Percentiles rank a stretch among this genome's conserved stretches.
phyloP scores from a whole-genome alignment of 2,797 vertebrate species.

The Acipenser ruthenus region DNA sequence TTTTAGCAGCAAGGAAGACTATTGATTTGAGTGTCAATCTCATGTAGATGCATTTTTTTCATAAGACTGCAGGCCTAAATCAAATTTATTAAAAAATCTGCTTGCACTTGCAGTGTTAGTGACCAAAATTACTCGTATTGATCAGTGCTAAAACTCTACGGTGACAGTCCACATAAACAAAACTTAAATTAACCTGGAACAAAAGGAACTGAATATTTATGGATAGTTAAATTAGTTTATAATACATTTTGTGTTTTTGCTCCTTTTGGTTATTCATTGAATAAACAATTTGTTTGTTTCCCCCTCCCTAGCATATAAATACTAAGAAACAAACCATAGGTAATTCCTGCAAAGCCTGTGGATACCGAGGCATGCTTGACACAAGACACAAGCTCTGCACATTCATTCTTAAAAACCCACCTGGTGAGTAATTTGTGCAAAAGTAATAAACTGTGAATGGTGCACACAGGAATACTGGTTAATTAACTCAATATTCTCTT shows the following conservation, averaged over 20 bases:
- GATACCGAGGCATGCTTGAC: constrained; percentile 96
- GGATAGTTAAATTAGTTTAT: neutral
- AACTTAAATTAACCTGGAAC: too few species aligned
- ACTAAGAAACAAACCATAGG: constrained; percentile 99
- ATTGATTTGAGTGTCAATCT: too few species aligned
- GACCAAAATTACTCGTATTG: too few species aligned
- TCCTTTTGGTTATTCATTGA: neutral
- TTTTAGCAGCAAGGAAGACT: too few species aligned
- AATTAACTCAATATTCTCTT: neutral
- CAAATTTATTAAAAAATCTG: too few species aligned
- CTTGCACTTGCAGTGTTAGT: neutral
- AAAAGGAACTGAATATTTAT: too few species aligned
- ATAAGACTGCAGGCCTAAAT: too few species aligned
- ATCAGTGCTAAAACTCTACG: too few species aligned
- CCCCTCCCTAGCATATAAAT: constrained; percentile 79
- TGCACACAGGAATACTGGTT: neutral
- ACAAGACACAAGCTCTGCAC: constrained; percentile 99
- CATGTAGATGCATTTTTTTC: too few species aligned
- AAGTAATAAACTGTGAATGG: neutral
- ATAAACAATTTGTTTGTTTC: constrained; percentile 5
- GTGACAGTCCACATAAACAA: too few species aligned
- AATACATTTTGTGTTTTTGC: neutral
- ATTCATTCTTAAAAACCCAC: constrained; percentile 99
- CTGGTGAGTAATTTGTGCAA: constrained; percentile 63
- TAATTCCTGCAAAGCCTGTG: constrained; percentile 97